Evolutionary conservation across 2,113 vertebrate genomes (phyloP), one percentile per base, ranked within the genome.

Genomic region (Petromus typicus): DNA sequence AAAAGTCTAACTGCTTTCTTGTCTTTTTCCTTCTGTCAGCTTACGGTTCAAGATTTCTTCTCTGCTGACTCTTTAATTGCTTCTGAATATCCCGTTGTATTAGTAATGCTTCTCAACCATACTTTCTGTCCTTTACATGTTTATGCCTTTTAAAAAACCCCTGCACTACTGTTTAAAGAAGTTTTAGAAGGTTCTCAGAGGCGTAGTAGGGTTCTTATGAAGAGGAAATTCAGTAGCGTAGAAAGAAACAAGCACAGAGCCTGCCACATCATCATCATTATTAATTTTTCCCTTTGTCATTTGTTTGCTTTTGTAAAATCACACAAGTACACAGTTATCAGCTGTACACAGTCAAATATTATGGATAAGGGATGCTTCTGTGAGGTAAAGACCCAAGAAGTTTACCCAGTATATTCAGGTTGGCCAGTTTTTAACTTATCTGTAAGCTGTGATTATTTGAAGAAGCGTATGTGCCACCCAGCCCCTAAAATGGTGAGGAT

Each of bases 221-320:
- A 27, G 34, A 79, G 10, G 5, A 94, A 81, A 94, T 48, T 45
- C 85, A 56, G 25, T 76, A 2, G 13, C 56, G 32, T 27, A 48
- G 54, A 40, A 59, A 75, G 57, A 48, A 93, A 7, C 66, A 37
- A 79, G 34, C 27, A 45, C 3, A 5, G 11, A 63, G 37, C 54
- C 37, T 67, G 73, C 81, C 30, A 56, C 32, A n/a, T 75, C 86
- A 69, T 71, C 7, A n/a, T 37, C 64, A 10, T n/a, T n/a, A 96
- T 88, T 57, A 40, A 81, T 86, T 73, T 51, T 89, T 59, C 20
- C 30, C 45, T 83, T 94, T 91, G 37, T 90, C 57, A 16, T 34
- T 73, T 32, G 75, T 83, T 69, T 86, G 1, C 67, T 75, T 54
- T 83, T 54, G 7, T 92, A 45, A 95, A 95, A 54, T 86, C 84